Evolutionary conservation across 2,113 vertebrate species (phyloP).

Genomic region (Oncorhynchus clarkii): DNA sequence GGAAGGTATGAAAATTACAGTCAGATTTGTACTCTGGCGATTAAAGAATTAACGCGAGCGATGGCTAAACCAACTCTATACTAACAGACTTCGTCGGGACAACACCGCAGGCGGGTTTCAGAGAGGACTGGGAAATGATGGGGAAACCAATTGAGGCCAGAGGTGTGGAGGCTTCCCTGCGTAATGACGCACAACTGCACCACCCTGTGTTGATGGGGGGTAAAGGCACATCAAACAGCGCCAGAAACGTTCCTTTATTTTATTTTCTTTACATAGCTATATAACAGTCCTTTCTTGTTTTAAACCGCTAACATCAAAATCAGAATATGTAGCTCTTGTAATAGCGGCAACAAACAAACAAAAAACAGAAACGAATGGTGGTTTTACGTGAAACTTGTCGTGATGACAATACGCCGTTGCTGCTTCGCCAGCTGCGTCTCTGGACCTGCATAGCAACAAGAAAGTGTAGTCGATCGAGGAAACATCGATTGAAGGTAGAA

Average conservation of each 20-base stretch:
- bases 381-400: background rate
- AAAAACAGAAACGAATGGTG: background rate
- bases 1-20: conserved; percentile 52
- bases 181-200: conserved; percentile 34
- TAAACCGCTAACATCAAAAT: too few species aligned
- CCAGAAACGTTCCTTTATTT: background rate
- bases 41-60: conserved; percentile 61
- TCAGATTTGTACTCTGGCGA: conserved; percentile 73
- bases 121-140: conserved; percentile 21
- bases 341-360: background rate
- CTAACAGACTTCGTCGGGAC: conserved; percentile 52
- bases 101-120: conserved; percentile 48
- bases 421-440: conserved; percentile 33
- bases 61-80: conserved; percentile 48
- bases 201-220: conserved; percentile 31
- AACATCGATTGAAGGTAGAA: conserved; percentile 53
- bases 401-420: background rate
- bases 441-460: conserved; percentile 77
- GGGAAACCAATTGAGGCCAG: background rate
- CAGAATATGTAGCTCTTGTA: background rate
- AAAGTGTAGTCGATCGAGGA: conserved; percentile 67
- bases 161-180: conserved; percentile 32
- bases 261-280: too few species aligned
- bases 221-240: background rate
- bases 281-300: too few species aligned